These are phyloP conservation scores for Corvus moneduloides DNA, from an alignment of 2,113 vertebrate species.

Conservation along the genomic window DNA sequence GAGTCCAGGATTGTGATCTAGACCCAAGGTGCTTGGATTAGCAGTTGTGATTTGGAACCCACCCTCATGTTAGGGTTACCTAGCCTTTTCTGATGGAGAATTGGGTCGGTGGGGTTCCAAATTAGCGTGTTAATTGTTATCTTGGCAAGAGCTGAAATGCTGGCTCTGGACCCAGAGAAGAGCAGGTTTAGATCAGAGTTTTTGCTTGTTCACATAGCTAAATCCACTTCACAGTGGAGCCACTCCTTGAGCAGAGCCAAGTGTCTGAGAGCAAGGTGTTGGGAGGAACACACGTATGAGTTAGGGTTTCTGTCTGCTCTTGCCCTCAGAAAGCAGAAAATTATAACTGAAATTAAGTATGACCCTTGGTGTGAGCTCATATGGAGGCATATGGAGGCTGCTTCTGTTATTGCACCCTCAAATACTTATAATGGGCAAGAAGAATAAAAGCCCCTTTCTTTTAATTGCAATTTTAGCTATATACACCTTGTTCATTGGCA, in stretches of 20 bases:
- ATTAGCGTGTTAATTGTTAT: background rate
- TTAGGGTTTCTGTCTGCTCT: background rate
- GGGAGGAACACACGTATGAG: background rate
- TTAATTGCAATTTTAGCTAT: background rate
- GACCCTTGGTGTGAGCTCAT: background rate
- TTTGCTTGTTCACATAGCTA: background rate
- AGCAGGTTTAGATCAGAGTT: background rate
- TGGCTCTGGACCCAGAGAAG: background rate
- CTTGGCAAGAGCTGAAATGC: background rate
- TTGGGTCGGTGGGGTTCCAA: background rate
- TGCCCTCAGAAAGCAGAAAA: background rate
- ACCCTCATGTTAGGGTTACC: background rate
- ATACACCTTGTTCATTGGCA: background rate
- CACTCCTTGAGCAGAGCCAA: background rate
- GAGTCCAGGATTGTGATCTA: background rate
- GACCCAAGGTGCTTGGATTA: background rate
- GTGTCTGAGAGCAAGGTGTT: background rate
- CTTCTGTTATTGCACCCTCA: too few relatives aligned
- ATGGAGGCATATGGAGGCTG: too few relatives aligned
- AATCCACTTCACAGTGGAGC: background rate
- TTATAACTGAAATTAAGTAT: background rate
- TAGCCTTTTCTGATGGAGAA: background rate
- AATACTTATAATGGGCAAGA: background rate
- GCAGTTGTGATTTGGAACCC: background rate
- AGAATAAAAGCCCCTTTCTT: background rate